Conservation (phyloP, 2,113 vertebrate species). For the Caracal caracal region DNA sequence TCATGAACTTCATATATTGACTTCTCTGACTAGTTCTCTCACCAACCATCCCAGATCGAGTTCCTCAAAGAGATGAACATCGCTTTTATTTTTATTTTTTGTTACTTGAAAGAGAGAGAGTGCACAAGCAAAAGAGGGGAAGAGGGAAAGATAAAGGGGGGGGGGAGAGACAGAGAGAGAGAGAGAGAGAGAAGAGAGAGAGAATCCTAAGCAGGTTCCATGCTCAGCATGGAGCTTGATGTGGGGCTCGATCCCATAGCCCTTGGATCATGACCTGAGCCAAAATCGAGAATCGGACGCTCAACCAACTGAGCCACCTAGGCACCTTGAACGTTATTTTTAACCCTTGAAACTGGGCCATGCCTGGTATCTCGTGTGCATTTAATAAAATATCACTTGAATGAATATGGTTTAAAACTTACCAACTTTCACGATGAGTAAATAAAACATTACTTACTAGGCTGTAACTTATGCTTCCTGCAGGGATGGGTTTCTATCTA, state of each 20-base stretch:
- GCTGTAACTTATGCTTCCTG: neutral
- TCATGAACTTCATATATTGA: neutral
- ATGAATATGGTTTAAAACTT: neutral
- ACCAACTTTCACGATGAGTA: neutral
- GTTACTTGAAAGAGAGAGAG: no score
- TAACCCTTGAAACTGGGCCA: neutral
- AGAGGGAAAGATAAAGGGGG: no score
- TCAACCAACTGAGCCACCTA: no score
- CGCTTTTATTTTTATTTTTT: neutral
- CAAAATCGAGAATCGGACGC: no score
- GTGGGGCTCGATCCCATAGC: no score
- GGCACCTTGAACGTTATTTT: neutral
- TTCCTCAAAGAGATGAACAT: neutral
- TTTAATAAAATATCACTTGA: neutral
- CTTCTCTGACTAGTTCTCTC: neutral
- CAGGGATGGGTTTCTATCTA: neutral
- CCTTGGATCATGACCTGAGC: no score
- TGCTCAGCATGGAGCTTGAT: no score
- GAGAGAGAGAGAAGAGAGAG: no score
- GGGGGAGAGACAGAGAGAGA: no score
- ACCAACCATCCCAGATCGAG: neutral
- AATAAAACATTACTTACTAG: slow-evolving; percentile 11
- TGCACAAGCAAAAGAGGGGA: no score
- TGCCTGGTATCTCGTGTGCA: neutral
- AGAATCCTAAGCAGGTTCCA: no score